Evolutionary conservation across 2,888 invertebrate species (phyloP).

Genomic region (Drosophila niveifrons): DNA sequence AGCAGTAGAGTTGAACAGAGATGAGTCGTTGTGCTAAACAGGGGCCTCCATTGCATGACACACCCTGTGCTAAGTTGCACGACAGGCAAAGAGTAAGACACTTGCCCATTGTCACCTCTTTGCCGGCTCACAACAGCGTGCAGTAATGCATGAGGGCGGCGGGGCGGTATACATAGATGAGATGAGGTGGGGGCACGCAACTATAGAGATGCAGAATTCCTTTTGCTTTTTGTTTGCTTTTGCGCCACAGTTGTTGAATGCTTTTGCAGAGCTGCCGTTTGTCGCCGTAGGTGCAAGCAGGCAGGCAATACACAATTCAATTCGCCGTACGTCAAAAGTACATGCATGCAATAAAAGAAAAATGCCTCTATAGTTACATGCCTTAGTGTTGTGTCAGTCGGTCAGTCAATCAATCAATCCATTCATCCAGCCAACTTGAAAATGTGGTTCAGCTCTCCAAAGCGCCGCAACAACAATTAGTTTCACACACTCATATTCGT

Average conservation of each 20-base stretch:
- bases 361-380: neutral
- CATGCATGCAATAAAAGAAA: neutral
- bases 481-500: neutral
- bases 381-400: neutral
- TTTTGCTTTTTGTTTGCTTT: slow-evolving; percentile 5
- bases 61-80: neutral
- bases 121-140: neutral
- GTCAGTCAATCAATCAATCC: neutral
- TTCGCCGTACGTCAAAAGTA: slow-evolving; percentile 3
- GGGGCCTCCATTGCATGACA: neutral
- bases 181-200: neutral
- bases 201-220: neutral
- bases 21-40: neutral
- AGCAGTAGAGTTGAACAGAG: neutral
- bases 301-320: slow-evolving; percentile 15
- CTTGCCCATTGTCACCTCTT: neutral
- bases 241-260: neutral
- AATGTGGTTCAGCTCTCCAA: slow-evolving; percentile 7
- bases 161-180: neutral
- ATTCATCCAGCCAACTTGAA: neutral
- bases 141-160: neutral
- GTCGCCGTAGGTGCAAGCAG: slow-evolving; percentile 10
- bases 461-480: slow-evolving; percentile 36
- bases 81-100: neutral
- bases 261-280: neutral